Base-by-base conservation (phyloP, 2,797 vertebrate species). In the Threskiornis aethiopicus region DNA sequence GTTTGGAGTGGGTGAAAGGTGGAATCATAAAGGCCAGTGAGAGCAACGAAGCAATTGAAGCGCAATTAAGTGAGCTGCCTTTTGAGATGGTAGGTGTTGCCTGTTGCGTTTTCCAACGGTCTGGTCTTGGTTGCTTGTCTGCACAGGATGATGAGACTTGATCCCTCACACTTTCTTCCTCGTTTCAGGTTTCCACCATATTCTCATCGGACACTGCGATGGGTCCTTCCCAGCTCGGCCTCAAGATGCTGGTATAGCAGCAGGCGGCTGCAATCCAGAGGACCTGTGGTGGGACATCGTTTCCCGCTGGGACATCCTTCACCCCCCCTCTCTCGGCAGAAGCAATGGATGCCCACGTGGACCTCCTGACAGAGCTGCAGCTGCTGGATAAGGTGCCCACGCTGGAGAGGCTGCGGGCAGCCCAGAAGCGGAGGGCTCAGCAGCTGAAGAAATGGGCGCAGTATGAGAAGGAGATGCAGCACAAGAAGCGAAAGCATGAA, bases 381-480 rank as follows among this genome's bases (percentile, higher is more conserved):
- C 99, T 99, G 98, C 98, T 99, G 98, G 99, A 99, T 97, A 99
- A 99, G 96, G 99, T 99, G 96, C 99, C 99, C 85, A 99, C 99
- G 9, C 97, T 99, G 95, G 99, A 99, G 97, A 98, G 99, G 75
- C 98, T 99, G 92, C 98, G 99, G n/a, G 98, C 99, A 2, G 99
- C 99, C 16, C 99, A 99, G 98, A 99, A 99, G 96, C 98, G 99
- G 18, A 98, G 99, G 39, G 98, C 99, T 5, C 99, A 99, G 98
- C 99, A 99, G 98, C 98, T 99, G 84, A 99, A 99, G 97, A 98
- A 99, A 66, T 99, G 99, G 99, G 99, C 99, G 0, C 98, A 99
- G 91, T 99, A 99, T 0, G 99, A 99, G 98, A 99, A 99, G 96
- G 99, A 99, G 96, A 98, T 99, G 98, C 99, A 99, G 95, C 99